Conservation (phyloP, 2,113 vertebrate species). For the Chaetops frenatus region DNA sequence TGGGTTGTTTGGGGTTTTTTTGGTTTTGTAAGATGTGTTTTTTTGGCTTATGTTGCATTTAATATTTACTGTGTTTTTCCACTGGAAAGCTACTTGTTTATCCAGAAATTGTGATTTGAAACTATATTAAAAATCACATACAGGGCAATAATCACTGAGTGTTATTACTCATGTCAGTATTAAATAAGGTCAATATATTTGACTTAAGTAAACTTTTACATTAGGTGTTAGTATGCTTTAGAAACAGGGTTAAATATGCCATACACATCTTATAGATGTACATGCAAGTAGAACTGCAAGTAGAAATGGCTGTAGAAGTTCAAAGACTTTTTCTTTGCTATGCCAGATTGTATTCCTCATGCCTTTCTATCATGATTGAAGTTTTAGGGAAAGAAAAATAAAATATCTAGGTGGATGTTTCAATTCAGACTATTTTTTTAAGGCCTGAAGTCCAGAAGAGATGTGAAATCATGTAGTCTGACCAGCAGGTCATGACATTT, state of each 20-base stretch:
- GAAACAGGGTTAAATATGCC: background rate
- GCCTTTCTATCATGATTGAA: background rate
- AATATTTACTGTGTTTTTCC: background rate
- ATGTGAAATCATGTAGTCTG: background rate
- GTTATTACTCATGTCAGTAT: background rate
- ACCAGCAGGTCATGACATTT: background rate
- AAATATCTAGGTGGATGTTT: background rate
- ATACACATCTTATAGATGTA: background rate
- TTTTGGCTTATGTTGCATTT: background rate
- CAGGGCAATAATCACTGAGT: background rate
- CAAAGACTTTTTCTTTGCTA: background rate
- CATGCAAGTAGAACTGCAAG: background rate
- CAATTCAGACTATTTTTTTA: background rate
- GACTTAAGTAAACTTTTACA: background rate
- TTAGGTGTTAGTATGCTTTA: background rate
- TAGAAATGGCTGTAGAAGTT: background rate
- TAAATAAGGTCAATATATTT: background rate
- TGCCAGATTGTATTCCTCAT: background rate
- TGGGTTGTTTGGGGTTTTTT: background rate
- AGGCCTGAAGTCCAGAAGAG: background rate
- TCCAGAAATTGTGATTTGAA: background rate
- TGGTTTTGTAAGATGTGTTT: background rate
- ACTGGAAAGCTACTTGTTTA: background rate
- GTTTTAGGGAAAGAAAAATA: background rate
- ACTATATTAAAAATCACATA: background rate